phyloP scores from a whole-genome alignment of 2,113 vertebrate genomes.

The Phyllostomus hastatus region DNA sequence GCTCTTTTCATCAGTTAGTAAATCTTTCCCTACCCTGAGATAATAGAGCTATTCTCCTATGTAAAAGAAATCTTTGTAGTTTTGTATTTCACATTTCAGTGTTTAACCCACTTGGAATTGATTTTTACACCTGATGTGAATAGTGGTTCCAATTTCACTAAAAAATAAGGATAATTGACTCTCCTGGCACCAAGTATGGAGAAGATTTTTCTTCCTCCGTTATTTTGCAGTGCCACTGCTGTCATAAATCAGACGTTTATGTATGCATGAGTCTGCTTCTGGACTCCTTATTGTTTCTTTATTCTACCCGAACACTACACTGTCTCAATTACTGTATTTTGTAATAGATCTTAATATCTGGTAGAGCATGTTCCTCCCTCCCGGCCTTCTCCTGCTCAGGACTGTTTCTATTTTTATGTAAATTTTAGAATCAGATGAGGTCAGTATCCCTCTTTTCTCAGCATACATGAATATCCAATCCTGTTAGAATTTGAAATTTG shows the following conservation, averaged over 20 bases:
- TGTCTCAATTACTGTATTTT: neutral
- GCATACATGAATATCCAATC: neutral
- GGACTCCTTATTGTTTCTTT: neutral
- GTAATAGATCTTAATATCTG: neutral
- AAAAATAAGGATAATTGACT: neutral
- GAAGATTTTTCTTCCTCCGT: neutral
- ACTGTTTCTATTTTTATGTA: neutral
- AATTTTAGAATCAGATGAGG: neutral
- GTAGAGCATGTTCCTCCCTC: neutral
- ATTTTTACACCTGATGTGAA: neutral
- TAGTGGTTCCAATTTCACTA: neutral
- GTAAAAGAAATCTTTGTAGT: neutral
- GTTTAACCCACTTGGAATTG: neutral
- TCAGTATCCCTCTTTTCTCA: neutral
- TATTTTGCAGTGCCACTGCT: neutral
- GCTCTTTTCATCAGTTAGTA: neutral
- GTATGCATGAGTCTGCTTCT: neutral
- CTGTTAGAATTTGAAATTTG: neutral
- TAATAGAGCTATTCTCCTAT: neutral
- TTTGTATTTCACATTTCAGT: neutral
- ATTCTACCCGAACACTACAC: neutral
- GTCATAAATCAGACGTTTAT: neutral
- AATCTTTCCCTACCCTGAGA: neutral
- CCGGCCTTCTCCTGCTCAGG: neutral
- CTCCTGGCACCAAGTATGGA: neutral